A percentile compares a stretch with the other conserved stretches of the same genome.
Conservation (phyloP, 2,797 vertebrate genomes). For the Liasis olivaceus region DNA sequence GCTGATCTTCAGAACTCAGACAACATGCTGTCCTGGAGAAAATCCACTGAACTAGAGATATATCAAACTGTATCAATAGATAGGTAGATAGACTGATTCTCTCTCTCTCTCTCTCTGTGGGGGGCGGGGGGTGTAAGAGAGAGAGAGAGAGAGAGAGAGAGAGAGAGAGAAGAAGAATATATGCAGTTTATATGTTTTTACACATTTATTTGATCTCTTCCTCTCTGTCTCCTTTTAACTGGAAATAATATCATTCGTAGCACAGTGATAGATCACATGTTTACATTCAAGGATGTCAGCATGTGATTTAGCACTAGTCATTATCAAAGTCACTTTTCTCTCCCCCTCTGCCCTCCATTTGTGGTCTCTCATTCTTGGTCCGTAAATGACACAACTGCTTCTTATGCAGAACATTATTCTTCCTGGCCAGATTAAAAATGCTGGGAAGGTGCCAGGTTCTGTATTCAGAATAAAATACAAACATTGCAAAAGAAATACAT, state of each 20-base stretch:
- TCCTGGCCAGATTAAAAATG: background rate
- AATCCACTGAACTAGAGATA: background rate
- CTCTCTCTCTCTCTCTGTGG: too few species aligned
- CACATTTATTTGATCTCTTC: background rate
- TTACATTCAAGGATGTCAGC: background rate
- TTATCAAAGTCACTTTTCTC: background rate
- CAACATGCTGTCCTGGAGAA: background rate
- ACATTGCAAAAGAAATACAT: background rate
- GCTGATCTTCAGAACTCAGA: background rate
- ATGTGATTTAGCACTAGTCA: background rate
- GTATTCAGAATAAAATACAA: background rate
- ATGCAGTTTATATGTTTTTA: background rate
- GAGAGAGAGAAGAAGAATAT: background rate
- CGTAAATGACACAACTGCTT: background rate
- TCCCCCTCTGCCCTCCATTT: background rate
- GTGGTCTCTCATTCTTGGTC: background rate
- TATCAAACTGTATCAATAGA: background rate
- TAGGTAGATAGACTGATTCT: background rate
- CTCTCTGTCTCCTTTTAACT: background rate
- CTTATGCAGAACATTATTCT: background rate
- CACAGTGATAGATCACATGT: background rate
- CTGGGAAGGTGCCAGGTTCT: background rate
- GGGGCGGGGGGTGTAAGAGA: background rate
- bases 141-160: background rate
- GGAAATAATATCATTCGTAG: background rate